These are phyloP conservation scores for Trachelus tabidus DNA, from an alignment of 2,888 invertebrate species.

Conservation along the genomic window DNA sequence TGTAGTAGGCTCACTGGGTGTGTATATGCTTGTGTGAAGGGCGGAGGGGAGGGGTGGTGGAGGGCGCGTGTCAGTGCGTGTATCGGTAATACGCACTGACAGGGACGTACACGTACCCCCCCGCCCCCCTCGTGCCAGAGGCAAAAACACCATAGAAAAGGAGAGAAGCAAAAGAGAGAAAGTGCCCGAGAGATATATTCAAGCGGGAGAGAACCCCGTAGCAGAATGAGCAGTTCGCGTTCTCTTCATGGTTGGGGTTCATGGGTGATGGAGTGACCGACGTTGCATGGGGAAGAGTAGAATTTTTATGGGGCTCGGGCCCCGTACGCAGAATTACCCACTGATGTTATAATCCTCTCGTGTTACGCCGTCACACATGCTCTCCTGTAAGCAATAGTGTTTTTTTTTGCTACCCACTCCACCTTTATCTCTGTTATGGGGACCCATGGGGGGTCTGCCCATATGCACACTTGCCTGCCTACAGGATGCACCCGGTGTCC, in stretches of 20 bases:
- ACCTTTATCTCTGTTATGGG: conserved; percentile 15
- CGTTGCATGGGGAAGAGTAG: neutral
- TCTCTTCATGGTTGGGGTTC: conserved; percentile 11
- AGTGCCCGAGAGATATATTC: conserved; percentile 42
- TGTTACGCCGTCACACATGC: conserved; percentile 63
- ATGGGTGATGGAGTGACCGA: conserved; percentile 12
- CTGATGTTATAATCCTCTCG: conserved; percentile 66
- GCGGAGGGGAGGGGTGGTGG: conserved; percentile 1
- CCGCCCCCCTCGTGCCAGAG: conserved; percentile 23
- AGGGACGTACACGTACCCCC: conserved; percentile 54
- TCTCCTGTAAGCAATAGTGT: conserved; percentile 55
- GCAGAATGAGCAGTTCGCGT: conserved; percentile 57
- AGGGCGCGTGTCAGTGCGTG: conserved; percentile 34
- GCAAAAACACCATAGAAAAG: conserved; percentile 22
- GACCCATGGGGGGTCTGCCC: conserved; percentile 26
- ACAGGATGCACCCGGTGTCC: conserved; percentile 1
- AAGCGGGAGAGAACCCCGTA: conserved; percentile 40
- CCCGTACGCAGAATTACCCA: conserved; percentile 55
- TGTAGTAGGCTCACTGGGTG: conserved; percentile 10
- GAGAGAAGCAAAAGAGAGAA: conserved; percentile 45
- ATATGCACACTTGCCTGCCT: conserved; percentile 54
- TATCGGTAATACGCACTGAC: conserved; percentile 63
- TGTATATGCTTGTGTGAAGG: conserved; percentile 17
- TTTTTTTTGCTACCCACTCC: conserved; percentile 35
- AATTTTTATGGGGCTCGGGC: conserved; percentile 1